A percentile compares a stretch with the other conserved stretches of the same genome.
Evolutionary conservation across 2,113 vertebrate genomes (phyloP).

Genomic region (Neogobius melanostomus): DNA sequence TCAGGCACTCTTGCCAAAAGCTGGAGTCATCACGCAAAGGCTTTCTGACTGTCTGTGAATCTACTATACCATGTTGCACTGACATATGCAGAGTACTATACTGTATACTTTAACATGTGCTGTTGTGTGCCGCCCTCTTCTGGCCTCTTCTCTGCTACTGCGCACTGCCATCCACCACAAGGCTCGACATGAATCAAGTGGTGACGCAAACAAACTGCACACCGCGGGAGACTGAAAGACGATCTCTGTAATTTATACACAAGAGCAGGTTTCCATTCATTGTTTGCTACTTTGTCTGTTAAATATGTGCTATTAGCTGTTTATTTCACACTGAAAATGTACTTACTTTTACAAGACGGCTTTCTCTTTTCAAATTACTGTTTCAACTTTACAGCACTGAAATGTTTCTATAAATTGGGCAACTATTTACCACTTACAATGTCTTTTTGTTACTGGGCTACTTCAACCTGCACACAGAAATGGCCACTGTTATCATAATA

Average conservation of each 20-base stretch:
- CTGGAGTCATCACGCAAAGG: background rate
- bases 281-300: background rate
- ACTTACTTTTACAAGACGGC: background rate
- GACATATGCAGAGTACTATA: background rate
- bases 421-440: conserved; percentile 3
- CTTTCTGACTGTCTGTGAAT: background rate
- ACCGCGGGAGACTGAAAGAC: conserved; percentile 15
- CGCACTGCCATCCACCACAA: conserved; percentile 5
- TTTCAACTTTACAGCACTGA: too few species aligned
- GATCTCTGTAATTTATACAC: conserved; percentile 14
- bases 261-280: conserved; percentile 1
- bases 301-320: background rate
- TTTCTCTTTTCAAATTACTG: background rate
- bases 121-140: conserved; percentile 33
- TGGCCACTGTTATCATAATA: conserved; percentile 6
- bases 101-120: background rate
- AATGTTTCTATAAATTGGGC: conserved; percentile 4
- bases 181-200: background rate
- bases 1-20: background rate
- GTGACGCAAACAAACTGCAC: conserved; percentile 8
- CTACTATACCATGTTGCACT: background rate
- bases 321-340: background rate
- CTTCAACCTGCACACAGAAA: conserved; percentile 10
- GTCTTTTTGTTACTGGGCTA: background rate
- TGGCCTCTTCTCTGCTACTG: conserved; percentile 3